phyloP scores from a whole-genome alignment of 2,888 invertebrate species.

The Venusia cambrica region DNA sequence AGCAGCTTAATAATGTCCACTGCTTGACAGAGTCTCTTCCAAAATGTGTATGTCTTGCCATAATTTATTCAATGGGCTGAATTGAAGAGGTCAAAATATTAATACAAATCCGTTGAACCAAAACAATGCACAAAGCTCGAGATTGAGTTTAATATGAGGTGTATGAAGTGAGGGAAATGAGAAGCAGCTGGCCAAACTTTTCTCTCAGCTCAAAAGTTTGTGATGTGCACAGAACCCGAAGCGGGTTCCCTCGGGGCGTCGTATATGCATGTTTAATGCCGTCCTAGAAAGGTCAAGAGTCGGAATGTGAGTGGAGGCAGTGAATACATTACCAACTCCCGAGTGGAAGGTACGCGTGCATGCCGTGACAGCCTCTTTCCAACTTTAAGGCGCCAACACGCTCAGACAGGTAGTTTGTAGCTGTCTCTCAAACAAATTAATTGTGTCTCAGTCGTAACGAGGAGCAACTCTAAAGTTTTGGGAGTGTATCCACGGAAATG shows the following conservation, averaged over 20 bases:
- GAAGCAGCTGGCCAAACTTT: slow-evolving; percentile 65
- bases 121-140: slow-evolving; percentile 42
- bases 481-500: slow-evolving; percentile 50
- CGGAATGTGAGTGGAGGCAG: slow-evolving; percentile 61
- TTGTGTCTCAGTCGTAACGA: slow-evolving; percentile 71
- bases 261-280: slow-evolving; percentile 76
- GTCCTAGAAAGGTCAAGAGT: slow-evolving; percentile 76
- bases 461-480: slow-evolving; percentile 66
- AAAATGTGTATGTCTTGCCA: too few species aligned
- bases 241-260: slow-evolving; percentile 60
- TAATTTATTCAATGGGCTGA: too few species aligned
- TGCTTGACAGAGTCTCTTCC: too few species aligned
- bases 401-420: slow-evolving; percentile 73
- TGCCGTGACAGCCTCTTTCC: slow-evolving; percentile 63
- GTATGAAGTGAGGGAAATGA: slow-evolving; percentile 60
- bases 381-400: slow-evolving; percentile 58
- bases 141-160: slow-evolving; percentile 46
- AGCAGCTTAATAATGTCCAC: too few species aligned
- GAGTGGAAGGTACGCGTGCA: slow-evolving; percentile 46
- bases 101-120: slow-evolving; percentile 36
- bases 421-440: slow-evolving; percentile 78
- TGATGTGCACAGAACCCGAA: slow-evolving; percentile 64
- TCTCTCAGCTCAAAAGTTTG: slow-evolving; percentile 71
- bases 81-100: too few species aligned
- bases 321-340: slow-evolving; percentile 73